Evolutionary conservation across 2,113 vertebrate species (phyloP).

Genomic region (Fulmarus glacialis): DNA sequence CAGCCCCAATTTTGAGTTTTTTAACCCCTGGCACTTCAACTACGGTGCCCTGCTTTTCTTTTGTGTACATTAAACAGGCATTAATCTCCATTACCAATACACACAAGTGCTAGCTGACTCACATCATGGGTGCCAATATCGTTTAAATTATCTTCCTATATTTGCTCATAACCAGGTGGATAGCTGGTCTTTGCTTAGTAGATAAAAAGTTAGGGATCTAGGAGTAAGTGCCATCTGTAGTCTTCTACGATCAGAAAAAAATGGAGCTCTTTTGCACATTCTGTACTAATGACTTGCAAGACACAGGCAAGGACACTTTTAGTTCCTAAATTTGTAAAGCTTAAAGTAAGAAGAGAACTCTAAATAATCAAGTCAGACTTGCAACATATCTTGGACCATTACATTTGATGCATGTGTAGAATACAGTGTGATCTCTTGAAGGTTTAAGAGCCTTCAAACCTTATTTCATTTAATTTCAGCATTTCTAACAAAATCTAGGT

Average conservation of each 20-base stretch:
- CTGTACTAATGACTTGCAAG: background rate
- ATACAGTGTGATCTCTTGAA: background rate
- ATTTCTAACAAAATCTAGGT: background rate
- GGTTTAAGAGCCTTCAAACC: background rate
- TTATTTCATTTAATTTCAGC: background rate
- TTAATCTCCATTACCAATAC: background rate
- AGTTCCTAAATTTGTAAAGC: background rate
- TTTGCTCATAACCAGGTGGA: background rate
- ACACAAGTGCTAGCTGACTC: background rate
- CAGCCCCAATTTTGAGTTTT: background rate
- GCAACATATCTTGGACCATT: background rate
- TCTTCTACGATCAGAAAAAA: background rate
- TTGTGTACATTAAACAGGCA: background rate
- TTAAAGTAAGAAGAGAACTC: background rate
- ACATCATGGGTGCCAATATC: background rate
- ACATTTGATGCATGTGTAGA: background rate
- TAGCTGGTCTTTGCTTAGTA: background rate
- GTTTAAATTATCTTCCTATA: background rate
- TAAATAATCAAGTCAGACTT: background rate
- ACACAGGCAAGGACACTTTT: background rate
- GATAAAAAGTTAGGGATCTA: background rate
- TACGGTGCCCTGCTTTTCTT: background rate
- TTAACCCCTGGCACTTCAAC: background rate
- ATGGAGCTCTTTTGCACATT: background rate
- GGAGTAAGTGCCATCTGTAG: background rate